phyloP scores from a whole-genome alignment of 2,888 invertebrate species.

The Protodeltote pygarga region DNA sequence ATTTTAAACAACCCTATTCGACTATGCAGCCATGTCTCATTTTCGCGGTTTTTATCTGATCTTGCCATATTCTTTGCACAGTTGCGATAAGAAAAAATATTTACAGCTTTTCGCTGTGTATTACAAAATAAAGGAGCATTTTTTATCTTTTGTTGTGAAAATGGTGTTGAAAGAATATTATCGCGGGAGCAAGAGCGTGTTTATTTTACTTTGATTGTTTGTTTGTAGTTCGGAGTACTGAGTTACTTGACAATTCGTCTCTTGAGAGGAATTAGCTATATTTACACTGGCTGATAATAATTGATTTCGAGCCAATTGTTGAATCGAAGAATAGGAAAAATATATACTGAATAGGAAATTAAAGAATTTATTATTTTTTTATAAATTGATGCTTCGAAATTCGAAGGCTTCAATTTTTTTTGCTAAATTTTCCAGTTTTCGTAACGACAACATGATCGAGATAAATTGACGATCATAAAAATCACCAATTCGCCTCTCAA shows the following conservation, averaged over 20 bases:
- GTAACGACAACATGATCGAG: no score
- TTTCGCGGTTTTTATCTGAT: not conserved
- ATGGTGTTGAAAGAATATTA: conserved; percentile 14
- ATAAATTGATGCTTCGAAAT: no score
- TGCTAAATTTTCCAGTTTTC: no score
- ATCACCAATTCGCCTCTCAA: no score
- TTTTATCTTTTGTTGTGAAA: conserved; percentile 22
- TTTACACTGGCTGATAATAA: no score
- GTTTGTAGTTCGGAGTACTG: conserved; percentile 1
- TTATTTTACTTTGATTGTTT: conserved; percentile 28
- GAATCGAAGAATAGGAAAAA: no score
- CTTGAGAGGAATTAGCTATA: not conserved
- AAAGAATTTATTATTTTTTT: no score
- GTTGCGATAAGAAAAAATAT: conserved; percentile 4
- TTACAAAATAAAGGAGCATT: conserved; percentile 9
- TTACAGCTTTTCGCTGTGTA: conserved; percentile 4
- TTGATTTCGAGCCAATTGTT: no score
- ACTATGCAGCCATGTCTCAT: not conserved
- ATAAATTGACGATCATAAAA: no score
- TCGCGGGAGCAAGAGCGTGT: conserved; percentile 5
- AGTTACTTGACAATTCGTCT: not conserved
- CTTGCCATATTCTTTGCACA: not conserved
- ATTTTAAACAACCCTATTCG: not conserved
- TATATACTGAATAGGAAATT: no score
- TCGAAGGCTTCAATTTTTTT: no score